These are phyloP conservation scores for Hemiprocne comata DNA, from an alignment of 2,113 vertebrate genomes.

Conservation along the genomic window DNA sequence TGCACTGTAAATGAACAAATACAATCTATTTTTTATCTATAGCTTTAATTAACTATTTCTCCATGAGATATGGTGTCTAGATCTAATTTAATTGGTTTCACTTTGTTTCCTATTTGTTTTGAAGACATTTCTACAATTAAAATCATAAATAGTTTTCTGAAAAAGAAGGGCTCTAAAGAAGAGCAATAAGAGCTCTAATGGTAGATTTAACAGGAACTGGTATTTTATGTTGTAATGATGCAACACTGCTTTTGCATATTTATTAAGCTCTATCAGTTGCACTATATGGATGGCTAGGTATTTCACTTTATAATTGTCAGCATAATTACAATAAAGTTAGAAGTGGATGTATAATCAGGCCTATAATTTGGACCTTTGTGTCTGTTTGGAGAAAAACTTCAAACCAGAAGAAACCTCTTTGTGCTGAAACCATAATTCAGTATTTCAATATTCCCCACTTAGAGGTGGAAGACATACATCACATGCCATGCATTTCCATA, in stretches of 20 bases:
- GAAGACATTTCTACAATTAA: background rate
- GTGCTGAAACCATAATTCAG: background rate
- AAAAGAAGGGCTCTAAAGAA: background rate
- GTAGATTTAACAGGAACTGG: background rate
- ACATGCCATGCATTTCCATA: background rate
- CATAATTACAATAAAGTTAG: background rate
- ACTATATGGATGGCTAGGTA: background rate
- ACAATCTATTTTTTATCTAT: background rate
- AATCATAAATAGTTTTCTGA: background rate
- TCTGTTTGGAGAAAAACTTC: background rate
- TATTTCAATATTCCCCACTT: background rate
- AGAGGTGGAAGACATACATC: background rate
- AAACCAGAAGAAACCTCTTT: background rate
- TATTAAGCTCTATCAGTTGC: background rate
- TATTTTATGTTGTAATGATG: background rate
- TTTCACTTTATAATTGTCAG: background rate
- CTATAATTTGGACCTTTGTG: background rate
- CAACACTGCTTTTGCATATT: background rate
- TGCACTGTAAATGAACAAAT: background rate
- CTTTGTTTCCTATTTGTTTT: background rate
- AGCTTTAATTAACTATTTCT: background rate
- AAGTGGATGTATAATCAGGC: background rate
- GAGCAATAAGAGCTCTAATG: background rate
- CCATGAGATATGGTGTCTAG: background rate
- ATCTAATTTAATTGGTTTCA: background rate